A percentile compares a stretch with the other conserved stretches of the same genome.
Evolutionary conservation across 2,888 invertebrate genomes (phyloP).

Genomic region (Diaprepes abbreviatus): DNA sequence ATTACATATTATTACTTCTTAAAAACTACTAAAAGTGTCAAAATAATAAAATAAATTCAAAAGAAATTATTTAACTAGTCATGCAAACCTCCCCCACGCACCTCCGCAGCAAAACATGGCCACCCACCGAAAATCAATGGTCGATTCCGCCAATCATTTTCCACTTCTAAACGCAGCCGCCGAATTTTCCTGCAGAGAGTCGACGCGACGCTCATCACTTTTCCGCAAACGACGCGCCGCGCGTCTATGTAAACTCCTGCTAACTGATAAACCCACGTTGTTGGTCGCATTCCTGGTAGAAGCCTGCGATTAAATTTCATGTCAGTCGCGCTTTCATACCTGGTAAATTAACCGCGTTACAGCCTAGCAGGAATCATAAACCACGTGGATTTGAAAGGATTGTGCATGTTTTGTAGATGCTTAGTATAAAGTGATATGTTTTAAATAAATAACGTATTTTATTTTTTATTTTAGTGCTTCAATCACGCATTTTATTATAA

Average conservation of each 20-base stretch:
- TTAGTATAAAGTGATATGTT: conserved; percentile 40
- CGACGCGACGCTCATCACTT: conserved; percentile 27
- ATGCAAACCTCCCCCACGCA: conserved; percentile 3
- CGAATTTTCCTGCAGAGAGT: conserved; percentile 33
- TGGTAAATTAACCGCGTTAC: conserved; percentile 33
- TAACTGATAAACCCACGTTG: conserved; percentile 19
- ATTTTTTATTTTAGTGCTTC: conserved; percentile 15
- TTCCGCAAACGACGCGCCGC: conserved; percentile 22
- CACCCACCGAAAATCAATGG: conserved; percentile 39
- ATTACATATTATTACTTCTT: background rate
- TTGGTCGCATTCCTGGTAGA: conserved; percentile 16
- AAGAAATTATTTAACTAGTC: background rate
- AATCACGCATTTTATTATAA: background rate
- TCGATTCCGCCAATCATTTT: conserved; percentile 18
- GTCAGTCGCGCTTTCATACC: conserved; percentile 30
- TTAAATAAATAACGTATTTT: conserved; percentile 24
- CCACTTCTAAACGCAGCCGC: conserved; percentile 28
- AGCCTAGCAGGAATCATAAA: conserved; percentile 21
- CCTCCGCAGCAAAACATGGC: conserved; percentile 5
- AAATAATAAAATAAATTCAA: conserved; percentile 5
- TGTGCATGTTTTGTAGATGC: conserved; percentile 32
- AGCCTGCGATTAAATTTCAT: conserved; percentile 18
- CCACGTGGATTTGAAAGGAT: conserved; percentile 26
- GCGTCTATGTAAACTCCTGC: conserved; percentile 19
- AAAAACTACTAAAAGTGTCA: background rate